Conservation (phyloP, 2,113 vertebrate genomes). For the Bufo gargarizans region DNA sequence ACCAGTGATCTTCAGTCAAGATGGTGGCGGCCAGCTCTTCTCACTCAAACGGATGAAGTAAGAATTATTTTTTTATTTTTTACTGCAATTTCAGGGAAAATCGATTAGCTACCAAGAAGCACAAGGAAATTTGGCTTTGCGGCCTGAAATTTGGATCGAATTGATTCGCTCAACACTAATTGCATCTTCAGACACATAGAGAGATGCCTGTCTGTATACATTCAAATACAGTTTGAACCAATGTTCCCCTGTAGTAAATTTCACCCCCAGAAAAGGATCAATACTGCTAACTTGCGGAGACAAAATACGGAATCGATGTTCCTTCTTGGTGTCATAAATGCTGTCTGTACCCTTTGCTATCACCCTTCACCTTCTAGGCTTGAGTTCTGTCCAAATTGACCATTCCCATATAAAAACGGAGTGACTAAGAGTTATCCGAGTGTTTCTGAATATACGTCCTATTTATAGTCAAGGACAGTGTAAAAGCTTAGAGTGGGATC, state of each 20-base stretch:
- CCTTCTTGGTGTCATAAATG: slow-evolving; percentile 32
- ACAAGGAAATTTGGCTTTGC: no score
- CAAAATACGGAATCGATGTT: slow-evolving; percentile 14
- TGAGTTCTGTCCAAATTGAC: slow-evolving; percentile 49
- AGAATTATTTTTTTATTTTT: no score
- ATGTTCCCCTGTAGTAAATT: slow-evolving; percentile 32
- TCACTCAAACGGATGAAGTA: no score
- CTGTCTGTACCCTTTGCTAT: slow-evolving; percentile 35
- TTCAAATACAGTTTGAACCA: background rate
- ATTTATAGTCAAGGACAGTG: slow-evolving; percentile 53
- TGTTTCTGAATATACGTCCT: slow-evolving; percentile 52
- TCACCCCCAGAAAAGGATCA: slow-evolving; percentile 29
- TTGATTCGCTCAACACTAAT: no score
- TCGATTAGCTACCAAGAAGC: no score
- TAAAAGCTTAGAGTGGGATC: slow-evolving; percentile 50
- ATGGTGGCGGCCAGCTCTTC: no score
- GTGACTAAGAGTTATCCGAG: slow-evolving; percentile 49
- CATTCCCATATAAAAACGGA: slow-evolving; percentile 47
- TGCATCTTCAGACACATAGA: background rate
- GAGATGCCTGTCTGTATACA: background rate
- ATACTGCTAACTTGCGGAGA: slow-evolving; percentile 43
- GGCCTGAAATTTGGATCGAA: no score
- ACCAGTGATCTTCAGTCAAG: no score
- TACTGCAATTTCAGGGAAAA: no score
- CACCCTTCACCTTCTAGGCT: slow-evolving; percentile 48